A percentile compares a stretch with the other conserved stretches of the same genome.
Conservation (phyloP, 2,888 invertebrate species). For the Eudemis profundana region DNA sequence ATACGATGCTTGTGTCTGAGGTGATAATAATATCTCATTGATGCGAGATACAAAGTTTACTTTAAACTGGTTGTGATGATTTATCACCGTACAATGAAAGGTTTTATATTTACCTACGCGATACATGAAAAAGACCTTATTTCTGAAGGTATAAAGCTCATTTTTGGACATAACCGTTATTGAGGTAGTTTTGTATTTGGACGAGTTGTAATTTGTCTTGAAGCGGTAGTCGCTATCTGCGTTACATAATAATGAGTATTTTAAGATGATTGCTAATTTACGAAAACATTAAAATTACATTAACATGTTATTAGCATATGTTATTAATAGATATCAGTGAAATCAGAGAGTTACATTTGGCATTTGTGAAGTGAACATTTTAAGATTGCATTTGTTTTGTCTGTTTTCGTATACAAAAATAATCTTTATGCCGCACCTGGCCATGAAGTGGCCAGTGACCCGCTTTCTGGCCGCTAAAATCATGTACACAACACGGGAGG, state of each 20-base stretch:
- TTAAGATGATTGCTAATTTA: slow-evolving; percentile 7
- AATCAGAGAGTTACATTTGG: not conserved
- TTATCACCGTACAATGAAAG: not conserved
- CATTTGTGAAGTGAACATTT: not conserved
- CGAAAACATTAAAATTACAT: not conserved
- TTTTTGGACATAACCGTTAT: not conserved
- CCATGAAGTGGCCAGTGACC: no score
- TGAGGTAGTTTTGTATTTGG: no score
- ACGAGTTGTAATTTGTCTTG: not conserved
- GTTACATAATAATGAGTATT: slow-evolving; percentile 1
- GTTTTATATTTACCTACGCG: not conserved
- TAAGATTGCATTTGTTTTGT: not conserved
- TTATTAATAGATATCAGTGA: not conserved
- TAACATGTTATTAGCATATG: not conserved
- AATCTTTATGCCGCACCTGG: no score
- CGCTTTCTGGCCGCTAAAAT: no score
- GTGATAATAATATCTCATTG: not conserved
- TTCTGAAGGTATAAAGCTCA: not conserved
- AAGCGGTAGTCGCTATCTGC: not conserved
- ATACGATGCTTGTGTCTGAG: not conserved
- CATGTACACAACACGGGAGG: no score
- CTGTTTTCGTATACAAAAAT: not conserved
- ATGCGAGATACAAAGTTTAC: slow-evolving; percentile 6
- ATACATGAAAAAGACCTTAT: not conserved
- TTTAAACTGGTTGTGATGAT: slow-evolving; percentile 6